Base-by-base conservation (phyloP, 1,140 invertebrate genomes). In the Drosophila tristis region DNA sequence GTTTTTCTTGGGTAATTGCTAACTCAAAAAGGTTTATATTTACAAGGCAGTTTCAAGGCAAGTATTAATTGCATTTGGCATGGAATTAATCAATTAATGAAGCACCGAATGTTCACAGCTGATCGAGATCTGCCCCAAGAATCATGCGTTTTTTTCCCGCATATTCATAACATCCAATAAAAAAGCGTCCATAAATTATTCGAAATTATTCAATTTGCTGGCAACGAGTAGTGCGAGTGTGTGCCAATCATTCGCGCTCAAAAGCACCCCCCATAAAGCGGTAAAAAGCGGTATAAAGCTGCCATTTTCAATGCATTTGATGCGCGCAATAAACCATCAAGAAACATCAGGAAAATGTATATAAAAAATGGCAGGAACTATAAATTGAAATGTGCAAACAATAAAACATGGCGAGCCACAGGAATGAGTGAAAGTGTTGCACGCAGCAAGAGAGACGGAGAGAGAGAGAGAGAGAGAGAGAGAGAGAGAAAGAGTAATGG, bases 351-450 rank as follows among this genome's bases (percentile, higher is more conserved):
- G 29, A 49, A 58, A 55, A 49, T 11, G 47, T 13, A 49, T 29
- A 58, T 16, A 59, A 20, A 61, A 54, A 58, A 78, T 57, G 64
- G 51, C 63, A 75, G 61, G 39, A 75, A 82, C 75, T 78, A 75
- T 78, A 78, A 81, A 86, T 64, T 82, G 74, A 61, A 55, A 72
- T 66, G 75, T 65, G 61, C 55, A 63, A 57, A 65, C 64, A 64
- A 82, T 87, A 81, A 86, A 87, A 61, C 65, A 80, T 58, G 43
- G 25, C 31, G 54, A 26, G 44, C 55, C 31, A 51, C 54, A 42
- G 4, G 29, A 50, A 26, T 42, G 44, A 55, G 48, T 20, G 16
- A 67, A 50, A 20, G 55, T 26, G 43, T 29, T 53, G 35, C 35
- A 39, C 35, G 11, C 35, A 39, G 11, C 0, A 13, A 39, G 11